Conservation (phyloP, 1,140 invertebrate genomes). For the Hestina assimilis region DNA sequence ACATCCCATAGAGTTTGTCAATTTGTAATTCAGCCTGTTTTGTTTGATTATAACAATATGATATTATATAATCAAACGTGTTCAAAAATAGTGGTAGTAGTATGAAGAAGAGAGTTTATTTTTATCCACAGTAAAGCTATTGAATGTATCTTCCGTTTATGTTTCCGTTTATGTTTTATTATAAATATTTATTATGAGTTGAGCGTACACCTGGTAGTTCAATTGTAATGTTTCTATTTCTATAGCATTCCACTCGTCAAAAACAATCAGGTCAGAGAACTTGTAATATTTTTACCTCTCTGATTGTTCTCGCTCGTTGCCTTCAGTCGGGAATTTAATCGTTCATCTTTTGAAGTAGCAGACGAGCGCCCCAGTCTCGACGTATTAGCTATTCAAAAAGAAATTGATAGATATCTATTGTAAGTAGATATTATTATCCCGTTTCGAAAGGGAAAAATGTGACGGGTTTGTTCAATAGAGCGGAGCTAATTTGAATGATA, state of each 20-base stretch:
- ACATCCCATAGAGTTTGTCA: too few species aligned
- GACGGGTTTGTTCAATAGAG: conserved; percentile 13
- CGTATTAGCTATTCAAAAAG: background rate
- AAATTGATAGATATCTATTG: conserved; percentile 12
- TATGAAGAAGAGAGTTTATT: too few species aligned
- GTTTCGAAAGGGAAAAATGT: conserved; percentile 5
- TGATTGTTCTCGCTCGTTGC: background rate
- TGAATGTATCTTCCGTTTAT: too few species aligned
- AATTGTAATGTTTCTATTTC: background rate
- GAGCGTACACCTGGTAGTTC: background rate
- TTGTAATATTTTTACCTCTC: background rate
- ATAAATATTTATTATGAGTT: background rate
- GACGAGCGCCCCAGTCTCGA: background rate
- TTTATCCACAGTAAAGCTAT: too few species aligned
- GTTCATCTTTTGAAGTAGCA: background rate
- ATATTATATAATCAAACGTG: too few species aligned
- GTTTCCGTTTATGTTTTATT: too few species aligned
- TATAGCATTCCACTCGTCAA: background rate
- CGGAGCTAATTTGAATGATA: conserved; percentile 26
- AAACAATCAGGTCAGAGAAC: background rate
- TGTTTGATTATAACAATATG: too few species aligned
- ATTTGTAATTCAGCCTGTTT: too few species aligned
- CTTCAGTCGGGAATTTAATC: background rate
- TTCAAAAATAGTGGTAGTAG: too few species aligned
- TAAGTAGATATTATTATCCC: conserved; percentile 10